phyloP scores from a whole-genome alignment of 1,140 invertebrate species.

The Hypothenemus hampei region DNA sequence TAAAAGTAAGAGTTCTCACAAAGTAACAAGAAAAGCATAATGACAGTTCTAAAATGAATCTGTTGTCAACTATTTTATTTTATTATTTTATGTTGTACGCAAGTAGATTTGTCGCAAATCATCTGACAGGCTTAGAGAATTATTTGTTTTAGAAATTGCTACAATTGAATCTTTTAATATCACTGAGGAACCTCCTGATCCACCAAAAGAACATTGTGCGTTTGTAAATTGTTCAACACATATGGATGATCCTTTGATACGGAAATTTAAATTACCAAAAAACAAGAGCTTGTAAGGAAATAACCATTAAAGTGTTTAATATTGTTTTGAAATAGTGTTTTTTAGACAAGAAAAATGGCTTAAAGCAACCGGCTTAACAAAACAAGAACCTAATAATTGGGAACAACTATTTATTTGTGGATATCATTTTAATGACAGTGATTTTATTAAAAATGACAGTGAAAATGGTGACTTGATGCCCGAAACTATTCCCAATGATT shows the following conservation, averaged over 20 bases:
- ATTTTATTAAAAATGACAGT: background rate
- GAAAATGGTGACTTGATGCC: too few species aligned
- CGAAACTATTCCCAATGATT: background rate
- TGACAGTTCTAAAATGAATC: too few species aligned
- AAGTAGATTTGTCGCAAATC: too few species aligned
- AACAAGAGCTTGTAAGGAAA: background rate
- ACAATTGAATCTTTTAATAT: too few species aligned
- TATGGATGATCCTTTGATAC: background rate
- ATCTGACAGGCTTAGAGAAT: too few species aligned
- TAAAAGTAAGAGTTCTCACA: too few species aligned
- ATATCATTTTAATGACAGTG: background rate
- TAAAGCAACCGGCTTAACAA: background rate
- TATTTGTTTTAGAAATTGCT: too few species aligned
- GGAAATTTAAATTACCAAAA: background rate
- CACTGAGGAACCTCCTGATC: background rate
- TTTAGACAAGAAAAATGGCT: background rate
- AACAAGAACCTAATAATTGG: background rate
- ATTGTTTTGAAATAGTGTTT: background rate
- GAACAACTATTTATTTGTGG: conserved; percentile 1
- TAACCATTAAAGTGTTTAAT: background rate
- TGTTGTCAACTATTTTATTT: too few species aligned
- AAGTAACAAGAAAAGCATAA: too few species aligned
- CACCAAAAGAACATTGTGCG: conserved; percentile 7
- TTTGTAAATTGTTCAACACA: conserved; percentile 5
- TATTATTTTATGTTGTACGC: too few species aligned